A percentile compares a stretch with the other conserved stretches of the same genome.
Evolutionary conservation across 1,140 invertebrate species (phyloP).

Genomic region (Philaenus spumarius): DNA sequence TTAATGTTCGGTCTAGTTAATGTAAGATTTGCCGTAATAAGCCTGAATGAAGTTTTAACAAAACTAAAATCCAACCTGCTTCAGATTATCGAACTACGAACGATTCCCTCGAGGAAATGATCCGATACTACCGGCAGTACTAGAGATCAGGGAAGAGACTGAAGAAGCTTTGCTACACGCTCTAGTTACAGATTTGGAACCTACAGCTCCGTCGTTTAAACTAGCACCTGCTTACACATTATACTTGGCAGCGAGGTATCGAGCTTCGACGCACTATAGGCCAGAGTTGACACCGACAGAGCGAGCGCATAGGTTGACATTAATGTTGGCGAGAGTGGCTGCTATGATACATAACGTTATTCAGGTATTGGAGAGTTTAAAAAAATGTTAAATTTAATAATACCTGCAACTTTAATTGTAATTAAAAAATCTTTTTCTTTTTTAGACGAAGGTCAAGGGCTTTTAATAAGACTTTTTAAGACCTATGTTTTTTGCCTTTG

Average conservation of each 20-base stretch:
- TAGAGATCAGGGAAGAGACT: slow-evolving; percentile 91
- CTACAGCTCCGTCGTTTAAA: slow-evolving; percentile 74
- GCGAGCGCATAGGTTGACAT: slow-evolving; percentile 80
- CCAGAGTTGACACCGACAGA: slow-evolving; percentile 87
- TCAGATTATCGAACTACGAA: slow-evolving; percentile 47
- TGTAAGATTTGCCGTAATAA: no score
- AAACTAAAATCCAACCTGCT: no score
- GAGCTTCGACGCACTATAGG: slow-evolving; percentile 88
- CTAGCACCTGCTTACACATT: slow-evolving; percentile 91
- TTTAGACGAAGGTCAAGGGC: no score
- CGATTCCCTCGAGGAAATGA: slow-evolving; percentile 62
- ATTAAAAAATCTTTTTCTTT: no score
- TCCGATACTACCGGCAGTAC: slow-evolving; percentile 85
- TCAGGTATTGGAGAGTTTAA: slow-evolving; percentile 55
- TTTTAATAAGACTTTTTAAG: no score
- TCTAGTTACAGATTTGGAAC: slow-evolving; percentile 81
- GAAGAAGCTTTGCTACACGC: slow-evolving; percentile 85
- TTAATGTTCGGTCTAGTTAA: no score
- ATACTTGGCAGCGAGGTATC: slow-evolving; percentile 86
- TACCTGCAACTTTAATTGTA: no score
- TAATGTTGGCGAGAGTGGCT: slow-evolving; percentile 83
- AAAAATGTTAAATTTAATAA: no score
- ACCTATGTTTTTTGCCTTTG: no score
- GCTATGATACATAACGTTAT: slow-evolving; percentile 78
- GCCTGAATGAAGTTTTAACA: no score